Evolutionary conservation across 2,888 invertebrate genomes (phyloP).

Genomic region (Pilophorus perplexus): DNA sequence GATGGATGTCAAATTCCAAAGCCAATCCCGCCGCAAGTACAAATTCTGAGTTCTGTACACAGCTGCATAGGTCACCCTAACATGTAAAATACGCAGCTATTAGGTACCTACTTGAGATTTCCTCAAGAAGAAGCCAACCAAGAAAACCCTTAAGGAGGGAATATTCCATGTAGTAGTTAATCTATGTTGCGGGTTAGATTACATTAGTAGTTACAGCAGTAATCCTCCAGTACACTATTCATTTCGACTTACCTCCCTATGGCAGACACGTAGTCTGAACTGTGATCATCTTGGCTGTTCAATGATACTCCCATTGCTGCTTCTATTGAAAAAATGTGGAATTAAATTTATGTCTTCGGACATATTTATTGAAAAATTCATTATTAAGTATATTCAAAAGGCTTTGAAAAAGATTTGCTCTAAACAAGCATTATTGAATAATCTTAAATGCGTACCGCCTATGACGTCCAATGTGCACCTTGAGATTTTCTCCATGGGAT

Average conservation of each 20-base stretch:
- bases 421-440: neutral
- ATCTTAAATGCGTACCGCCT: slow-evolving; percentile 41
- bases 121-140: neutral
- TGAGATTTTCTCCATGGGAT: slow-evolving; percentile 31
- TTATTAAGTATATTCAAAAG: neutral
- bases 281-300: slow-evolving; percentile 10
- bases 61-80: neutral
- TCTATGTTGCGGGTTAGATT: no score
- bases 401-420: neutral
- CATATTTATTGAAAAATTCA: no score
- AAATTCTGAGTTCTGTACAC: neutral
- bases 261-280: neutral
- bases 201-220: no score
- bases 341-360: neutral
- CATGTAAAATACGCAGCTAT: slow-evolving; percentile 48
- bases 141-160: neutral
- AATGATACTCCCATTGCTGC: slow-evolving; percentile 28
- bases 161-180: neutral
- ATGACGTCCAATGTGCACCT: slow-evolving; percentile 46
- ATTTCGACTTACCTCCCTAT: slow-evolving; percentile 22
- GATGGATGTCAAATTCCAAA: slow-evolving; percentile 15
- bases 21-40: slow-evolving; percentile 25
- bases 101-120: neutral
- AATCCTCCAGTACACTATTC: no score
- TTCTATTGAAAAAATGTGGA: neutral